phyloP scores from a whole-genome alignment of 2,888 invertebrate species.

The Oligia latruncula region DNA sequence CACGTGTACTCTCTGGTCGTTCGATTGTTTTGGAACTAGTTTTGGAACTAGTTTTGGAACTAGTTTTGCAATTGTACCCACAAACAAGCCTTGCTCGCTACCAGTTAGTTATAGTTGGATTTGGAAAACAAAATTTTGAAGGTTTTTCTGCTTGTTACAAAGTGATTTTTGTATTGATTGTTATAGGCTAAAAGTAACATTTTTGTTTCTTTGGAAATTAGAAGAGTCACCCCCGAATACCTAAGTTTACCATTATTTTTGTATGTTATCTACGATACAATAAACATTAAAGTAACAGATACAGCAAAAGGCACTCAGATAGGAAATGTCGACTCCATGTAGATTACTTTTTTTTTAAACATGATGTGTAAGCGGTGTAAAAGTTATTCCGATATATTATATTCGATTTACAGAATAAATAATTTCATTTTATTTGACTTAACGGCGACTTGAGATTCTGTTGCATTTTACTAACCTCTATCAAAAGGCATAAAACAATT shows the following conservation, averaged over 20 bases:
- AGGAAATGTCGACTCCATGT: background rate
- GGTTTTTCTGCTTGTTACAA: background rate
- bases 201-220: background rate
- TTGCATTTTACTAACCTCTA: background rate
- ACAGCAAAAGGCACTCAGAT: background rate
- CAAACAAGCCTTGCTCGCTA: constrained; percentile 28
- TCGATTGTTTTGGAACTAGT: constrained; percentile 41
- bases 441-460: too few relatives aligned
- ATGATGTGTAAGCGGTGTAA: background rate
- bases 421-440: background rate
- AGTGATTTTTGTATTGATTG: constrained; percentile 9
- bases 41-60: constrained; percentile 35
- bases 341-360: background rate
- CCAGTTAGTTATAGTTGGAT: constrained; percentile 6
- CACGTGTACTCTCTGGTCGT: constrained; percentile 23
- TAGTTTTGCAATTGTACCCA: constrained; percentile 33
- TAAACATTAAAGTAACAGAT: background rate
- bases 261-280: background rate
- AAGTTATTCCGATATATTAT: background rate
- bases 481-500: background rate
- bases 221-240: background rate
- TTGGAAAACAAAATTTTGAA: constrained; percentile 8
- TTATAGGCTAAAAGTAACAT: background rate
- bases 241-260: background rate
- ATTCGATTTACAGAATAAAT: background rate